phyloP scores from a whole-genome alignment of 1,140 invertebrate species.

The Drosophila auraria region DNA sequence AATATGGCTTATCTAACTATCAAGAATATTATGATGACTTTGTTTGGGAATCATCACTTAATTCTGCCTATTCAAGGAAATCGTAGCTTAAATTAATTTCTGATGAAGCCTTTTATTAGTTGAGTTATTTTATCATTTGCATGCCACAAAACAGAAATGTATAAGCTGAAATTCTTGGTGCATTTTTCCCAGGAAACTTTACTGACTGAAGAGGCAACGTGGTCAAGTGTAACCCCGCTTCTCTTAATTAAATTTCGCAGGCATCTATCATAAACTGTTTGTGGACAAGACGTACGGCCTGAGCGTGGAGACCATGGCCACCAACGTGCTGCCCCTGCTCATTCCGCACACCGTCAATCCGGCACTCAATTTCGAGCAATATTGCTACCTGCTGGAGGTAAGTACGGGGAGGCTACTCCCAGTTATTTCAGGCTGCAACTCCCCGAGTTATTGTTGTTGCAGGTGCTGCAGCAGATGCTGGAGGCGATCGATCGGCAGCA shows the following conservation, averaged over 20 bases:
- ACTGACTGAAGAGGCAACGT: not conserved
- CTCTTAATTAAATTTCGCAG: slow-evolving; percentile 86
- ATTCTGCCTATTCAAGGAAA: not conserved
- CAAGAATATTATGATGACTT: not conserved
- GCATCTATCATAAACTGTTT: slow-evolving; percentile 96
- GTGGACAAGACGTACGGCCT: slow-evolving; percentile 96
- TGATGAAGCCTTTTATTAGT: not conserved
- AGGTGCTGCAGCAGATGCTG: slow-evolving; percentile 96
- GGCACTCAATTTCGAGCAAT: slow-evolving; percentile 95
- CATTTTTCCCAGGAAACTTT: not conserved
- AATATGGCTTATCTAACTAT: not conserved
- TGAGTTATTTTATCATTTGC: no score
- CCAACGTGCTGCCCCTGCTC: slow-evolving; percentile 95
- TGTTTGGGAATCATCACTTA: not conserved
- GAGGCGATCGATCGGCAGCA: slow-evolving; percentile 96
- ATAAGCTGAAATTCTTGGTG: not conserved
- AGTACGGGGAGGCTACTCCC: slow-evolving; percentile 4
- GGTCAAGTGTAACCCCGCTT: not conserved
- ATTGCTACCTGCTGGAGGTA: slow-evolving; percentile 93
- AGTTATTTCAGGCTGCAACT: not conserved
- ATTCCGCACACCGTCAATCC: slow-evolving; percentile 97
- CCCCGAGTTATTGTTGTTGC: slow-evolving; percentile 1
- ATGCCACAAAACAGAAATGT: not conserved
- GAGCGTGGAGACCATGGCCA: slow-evolving; percentile 96
- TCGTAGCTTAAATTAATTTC: not conserved